phyloP scores from a whole-genome alignment of 2,113 vertebrate species.

The Mormyrus lacerda region DNA sequence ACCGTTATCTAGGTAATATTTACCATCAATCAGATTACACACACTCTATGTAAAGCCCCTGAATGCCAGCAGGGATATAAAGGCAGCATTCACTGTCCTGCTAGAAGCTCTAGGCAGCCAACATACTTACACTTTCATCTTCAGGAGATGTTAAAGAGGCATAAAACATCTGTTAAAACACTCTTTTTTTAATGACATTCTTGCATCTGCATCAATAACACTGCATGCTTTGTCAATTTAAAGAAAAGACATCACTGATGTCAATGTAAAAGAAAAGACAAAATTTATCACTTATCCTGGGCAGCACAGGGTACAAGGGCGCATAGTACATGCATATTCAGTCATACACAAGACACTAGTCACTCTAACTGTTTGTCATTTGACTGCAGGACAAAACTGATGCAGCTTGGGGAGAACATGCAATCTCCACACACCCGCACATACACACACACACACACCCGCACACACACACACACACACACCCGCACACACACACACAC shows the following conservation, averaged over 20 bases:
- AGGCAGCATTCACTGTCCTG: conserved; percentile 29
- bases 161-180: conserved; percentile 12
- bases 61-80: conserved; percentile 24
- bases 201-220: neutral
- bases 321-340: neutral
- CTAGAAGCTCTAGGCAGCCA: conserved; percentile 25
- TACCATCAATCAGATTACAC: conserved; percentile 48
- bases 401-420: neutral
- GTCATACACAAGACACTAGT: neutral
- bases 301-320: neutral
- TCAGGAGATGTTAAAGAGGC: conserved; percentile 1
- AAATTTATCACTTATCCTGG: neutral
- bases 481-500: neutral
- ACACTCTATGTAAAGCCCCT: conserved; percentile 40
- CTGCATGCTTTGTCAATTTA: neutral
- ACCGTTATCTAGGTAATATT: conserved; percentile 50
- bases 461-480: too few species aligned
- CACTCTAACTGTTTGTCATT: neutral
- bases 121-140: conserved; percentile 36
- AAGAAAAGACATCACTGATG: neutral
- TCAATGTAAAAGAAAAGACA: too few species aligned
- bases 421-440: neutral
- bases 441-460: too few species aligned
- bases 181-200: neutral
- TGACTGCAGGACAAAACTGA: neutral